Percentiles rank a stretch among this genome's conserved stretches.
Conservation (phyloP, 2,797 vertebrate species). For the Rhinophrynus dorsalis region DNA sequence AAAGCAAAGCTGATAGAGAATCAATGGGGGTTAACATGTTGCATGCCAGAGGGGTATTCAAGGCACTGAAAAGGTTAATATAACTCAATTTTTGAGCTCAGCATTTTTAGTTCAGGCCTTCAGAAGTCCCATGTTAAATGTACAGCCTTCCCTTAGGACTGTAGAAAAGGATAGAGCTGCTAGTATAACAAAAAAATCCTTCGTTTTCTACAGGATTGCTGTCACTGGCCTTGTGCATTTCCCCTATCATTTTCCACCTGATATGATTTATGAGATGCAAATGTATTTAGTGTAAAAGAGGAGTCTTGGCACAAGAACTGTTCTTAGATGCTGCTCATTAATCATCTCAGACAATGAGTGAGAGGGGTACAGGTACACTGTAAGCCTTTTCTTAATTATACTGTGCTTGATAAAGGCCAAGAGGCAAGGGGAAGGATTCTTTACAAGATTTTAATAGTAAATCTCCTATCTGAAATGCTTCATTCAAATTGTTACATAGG, state of each 20-base stretch:
- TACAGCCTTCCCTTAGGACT: background rate
- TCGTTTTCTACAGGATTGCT: slow-evolving; percentile 16
- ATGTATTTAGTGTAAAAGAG: slow-evolving; percentile 71
- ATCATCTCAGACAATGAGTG: slow-evolving; percentile 80
- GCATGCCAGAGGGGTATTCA: too few species aligned
- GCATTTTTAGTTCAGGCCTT: too few species aligned
- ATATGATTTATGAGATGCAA: slow-evolving; percentile 81
- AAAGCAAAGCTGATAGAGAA: too few species aligned
- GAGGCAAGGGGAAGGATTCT: slow-evolving; percentile 28
- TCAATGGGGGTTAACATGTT: too few species aligned
- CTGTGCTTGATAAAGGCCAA: slow-evolving; percentile 9
- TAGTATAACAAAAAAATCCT: background rate
- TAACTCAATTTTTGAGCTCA: too few species aligned
- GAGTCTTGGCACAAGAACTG: slow-evolving; percentile 76
- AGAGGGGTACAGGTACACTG: slow-evolving; percentile 25
- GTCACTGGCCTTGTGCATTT: slow-evolving; percentile 26
- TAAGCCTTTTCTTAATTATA: slow-evolving; percentile 4
- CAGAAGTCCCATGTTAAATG: too few species aligned
- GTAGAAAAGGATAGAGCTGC: background rate
- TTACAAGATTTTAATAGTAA: slow-evolving; percentile 26
- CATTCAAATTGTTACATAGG: slow-evolving; percentile 1
- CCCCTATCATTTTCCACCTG: slow-evolving; percentile 42
- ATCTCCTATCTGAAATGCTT: background rate
- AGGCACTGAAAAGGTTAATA: too few species aligned
- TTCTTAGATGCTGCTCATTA: slow-evolving; percentile 77